Percentiles rank a stretch among this genome's conserved stretches.
Conservation (phyloP, 2,113 vertebrate species). For the Laticauda laticaudata region DNA sequence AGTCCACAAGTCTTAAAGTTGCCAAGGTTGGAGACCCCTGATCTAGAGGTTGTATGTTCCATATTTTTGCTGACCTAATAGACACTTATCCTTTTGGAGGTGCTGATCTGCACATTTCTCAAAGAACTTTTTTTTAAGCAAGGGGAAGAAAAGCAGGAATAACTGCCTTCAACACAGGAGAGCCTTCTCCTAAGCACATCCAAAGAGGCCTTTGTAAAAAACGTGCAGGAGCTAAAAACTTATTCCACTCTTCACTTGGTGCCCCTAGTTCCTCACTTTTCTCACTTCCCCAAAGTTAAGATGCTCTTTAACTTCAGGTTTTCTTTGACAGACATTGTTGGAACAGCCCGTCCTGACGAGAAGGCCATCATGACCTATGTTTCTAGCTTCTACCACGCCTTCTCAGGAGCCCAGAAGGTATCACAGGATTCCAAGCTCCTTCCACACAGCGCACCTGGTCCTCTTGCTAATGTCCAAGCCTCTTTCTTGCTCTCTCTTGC, state of each 20-base stretch:
- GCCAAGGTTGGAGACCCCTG: too few species aligned
- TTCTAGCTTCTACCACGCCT: constrained; percentile 99
- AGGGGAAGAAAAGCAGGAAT: constrained; percentile 22
- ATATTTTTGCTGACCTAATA: background rate
- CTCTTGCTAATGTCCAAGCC: constrained; percentile 78
- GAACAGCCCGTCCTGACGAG: constrained; percentile 97
- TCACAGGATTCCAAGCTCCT: constrained; percentile 79
- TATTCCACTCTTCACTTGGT: background rate
- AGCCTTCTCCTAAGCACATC: constrained; percentile 13
- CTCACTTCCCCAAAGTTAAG: constrained; percentile 44
- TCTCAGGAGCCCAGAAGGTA: constrained; percentile 99
- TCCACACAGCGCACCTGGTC: constrained; percentile 70
- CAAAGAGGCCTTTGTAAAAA: constrained; percentile 22
- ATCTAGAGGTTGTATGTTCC: constrained; percentile 12
- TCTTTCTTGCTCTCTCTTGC: constrained; percentile 40
- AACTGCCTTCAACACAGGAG: constrained; percentile 1
- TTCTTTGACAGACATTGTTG: constrained; percentile 93
- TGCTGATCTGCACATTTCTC: background rate
- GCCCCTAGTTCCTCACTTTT: constrained; percentile 48
- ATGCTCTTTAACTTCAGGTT: constrained; percentile 68
- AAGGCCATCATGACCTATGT: constrained; percentile 99
- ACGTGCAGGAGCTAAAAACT: background rate
- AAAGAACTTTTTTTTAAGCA: background rate
- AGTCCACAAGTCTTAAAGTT: too few species aligned
- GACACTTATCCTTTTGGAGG: background rate